Conservation (phyloP, 37 sponge, comb jelly and placozoan genomes). For the Sycon ciliatum region DNA sequence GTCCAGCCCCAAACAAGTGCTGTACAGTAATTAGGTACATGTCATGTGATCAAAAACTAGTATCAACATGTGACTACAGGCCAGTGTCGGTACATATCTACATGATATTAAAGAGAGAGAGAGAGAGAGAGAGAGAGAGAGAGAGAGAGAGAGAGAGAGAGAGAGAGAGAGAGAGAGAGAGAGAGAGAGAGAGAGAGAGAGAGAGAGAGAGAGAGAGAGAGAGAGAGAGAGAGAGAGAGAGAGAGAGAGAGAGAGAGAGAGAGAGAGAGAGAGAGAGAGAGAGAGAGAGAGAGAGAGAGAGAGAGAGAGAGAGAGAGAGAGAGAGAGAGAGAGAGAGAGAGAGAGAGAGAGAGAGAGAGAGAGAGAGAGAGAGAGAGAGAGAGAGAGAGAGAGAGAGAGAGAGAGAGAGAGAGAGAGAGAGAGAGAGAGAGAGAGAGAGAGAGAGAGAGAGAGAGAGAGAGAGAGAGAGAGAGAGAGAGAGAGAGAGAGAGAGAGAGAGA, state of each 20-base stretch:
- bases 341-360: not conserved
- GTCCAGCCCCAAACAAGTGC: too few relatives aligned
- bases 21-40: too few relatives aligned
- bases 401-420: conserved; percentile 8
- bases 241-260: not conserved
- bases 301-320: not conserved
- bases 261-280: not conserved
- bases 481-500: not conserved
- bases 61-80: too few relatives aligned
- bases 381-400: not conserved
- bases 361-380: not conserved
- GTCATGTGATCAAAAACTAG: too few relatives aligned
- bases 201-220: not conserved
- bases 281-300: not conserved
- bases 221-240: not conserved
- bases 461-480: not conserved
- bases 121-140: not conserved
- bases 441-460: not conserved
- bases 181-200: not conserved
- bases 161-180: not conserved
- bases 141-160: not conserved
- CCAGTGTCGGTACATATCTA: too few relatives aligned
- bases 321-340: not conserved
- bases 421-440: not conserved
- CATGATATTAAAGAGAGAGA: too few relatives aligned